Evolutionary conservation across 1,140 invertebrate species (phyloP), one percentile per base, ranked within the genome.

Genomic region (Megalopta genalis): DNA sequence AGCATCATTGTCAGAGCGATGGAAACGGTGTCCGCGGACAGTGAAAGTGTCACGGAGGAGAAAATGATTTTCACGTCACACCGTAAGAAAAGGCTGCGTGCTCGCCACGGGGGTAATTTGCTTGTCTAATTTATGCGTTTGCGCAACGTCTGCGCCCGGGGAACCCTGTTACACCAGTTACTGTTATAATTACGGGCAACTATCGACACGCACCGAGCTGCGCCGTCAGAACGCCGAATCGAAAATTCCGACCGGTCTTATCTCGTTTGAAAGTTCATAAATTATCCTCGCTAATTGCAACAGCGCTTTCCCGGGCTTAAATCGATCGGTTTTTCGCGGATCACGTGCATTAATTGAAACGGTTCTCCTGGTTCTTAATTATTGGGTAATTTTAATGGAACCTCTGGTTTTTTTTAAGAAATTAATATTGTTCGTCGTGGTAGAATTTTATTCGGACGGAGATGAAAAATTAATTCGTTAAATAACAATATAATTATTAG

Each of bases 61-160:
- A 62, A 57, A n/a, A 18, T 54, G 37, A 59, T 70, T 71, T 65
- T 75, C 62, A 16, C 12, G 25, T 37, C 14, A 52, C 16, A 69
- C 62, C 5, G 27, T 39, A 64, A 73, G 71, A 76, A 67, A 76
- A 60, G 37, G 46, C 39, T 39, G n/a, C 52, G 8, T 37, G 73
- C 60, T 65, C 54, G 42, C 21, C 39, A 37, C 49, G 10, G 27
- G 65, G 54, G 54, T 78, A 85, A 84, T 84, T 85, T 71, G 59
- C 74, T 42, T 52, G 23, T 54, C 27, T 85, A 85, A 85, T 85
- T 81, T 84, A 84, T 84, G 54, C 73, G 27, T 71, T 86, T 86
- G 71, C 75, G 82, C 52, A 84, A 86, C 25, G 39, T 27, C 46
- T 65, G 70, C 71, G 42, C 23, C n/a, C 46, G 14, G 42, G 27